These are phyloP conservation scores for Machaerirhynchus nigripectus DNA, from an alignment of 2,113 vertebrate genomes.

Conservation along the genomic window DNA sequence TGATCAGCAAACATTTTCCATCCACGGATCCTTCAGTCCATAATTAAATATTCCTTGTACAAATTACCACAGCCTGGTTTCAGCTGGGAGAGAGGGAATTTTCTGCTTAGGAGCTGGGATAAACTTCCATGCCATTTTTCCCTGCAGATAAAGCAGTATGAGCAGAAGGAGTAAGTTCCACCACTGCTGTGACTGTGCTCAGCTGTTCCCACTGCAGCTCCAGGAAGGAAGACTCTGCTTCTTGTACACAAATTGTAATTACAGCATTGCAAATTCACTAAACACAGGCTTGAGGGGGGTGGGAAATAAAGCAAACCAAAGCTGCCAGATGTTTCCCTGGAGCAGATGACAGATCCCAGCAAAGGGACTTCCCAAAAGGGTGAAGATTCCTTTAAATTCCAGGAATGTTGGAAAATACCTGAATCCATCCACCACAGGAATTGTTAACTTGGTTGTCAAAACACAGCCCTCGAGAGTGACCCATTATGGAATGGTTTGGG, in stretches of 20 bases:
- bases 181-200: accelerated
- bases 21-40: accelerated
- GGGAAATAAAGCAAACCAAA: background rate
- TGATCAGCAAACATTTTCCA: background rate
- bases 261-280: accelerated
- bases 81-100: background rate
- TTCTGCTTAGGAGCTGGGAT: background rate
- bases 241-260: accelerated
- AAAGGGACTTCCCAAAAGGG: background rate
- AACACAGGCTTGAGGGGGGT: background rate
- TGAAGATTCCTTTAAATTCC: background rate
- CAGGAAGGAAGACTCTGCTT: background rate
- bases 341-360: background rate
- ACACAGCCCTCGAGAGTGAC: background rate
- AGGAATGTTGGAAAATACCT: accelerated
- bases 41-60: too few species aligned
- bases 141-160: accelerated
- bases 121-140: background rate
- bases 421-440: background rate
- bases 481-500: background rate
- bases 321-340: background rate
- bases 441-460: background rate
- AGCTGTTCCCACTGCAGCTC: background rate
- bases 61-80: background rate
- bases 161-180: background rate